phyloP scores from a whole-genome alignment of 1,140 invertebrate species.

The Acyrthosiphon pisum region DNA sequence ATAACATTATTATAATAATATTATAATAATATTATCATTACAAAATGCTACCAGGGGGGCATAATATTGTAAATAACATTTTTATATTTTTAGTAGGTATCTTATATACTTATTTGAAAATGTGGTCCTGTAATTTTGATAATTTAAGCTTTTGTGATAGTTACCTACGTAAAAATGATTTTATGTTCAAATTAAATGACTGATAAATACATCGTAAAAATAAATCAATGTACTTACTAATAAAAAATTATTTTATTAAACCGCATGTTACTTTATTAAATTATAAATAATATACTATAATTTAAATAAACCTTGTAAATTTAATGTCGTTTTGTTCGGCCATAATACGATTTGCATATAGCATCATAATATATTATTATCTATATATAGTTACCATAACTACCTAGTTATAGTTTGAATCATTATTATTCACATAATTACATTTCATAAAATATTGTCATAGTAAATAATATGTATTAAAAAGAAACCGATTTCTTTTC shows the following conservation, averaged over 20 bases:
- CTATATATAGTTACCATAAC: neutral
- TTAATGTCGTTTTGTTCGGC: neutral
- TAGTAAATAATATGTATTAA: neutral
- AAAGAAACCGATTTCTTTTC: neutral
- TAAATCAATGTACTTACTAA: neutral
- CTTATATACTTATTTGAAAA: neutral
- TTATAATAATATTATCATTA: no score
- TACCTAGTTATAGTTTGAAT: neutral
- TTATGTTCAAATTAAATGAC: neutral
- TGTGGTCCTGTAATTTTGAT: neutral
- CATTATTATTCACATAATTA: neutral
- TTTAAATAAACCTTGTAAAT: conserved; percentile 33
- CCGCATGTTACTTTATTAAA: neutral
- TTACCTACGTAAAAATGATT: neutral
- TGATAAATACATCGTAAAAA: neutral
- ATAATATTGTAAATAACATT: neutral
- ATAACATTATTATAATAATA: no score
- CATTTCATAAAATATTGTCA: neutral
- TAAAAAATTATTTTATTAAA: conserved; percentile 36
- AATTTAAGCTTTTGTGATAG: neutral
- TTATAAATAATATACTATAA: neutral
- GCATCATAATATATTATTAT: neutral
- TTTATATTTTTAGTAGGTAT: neutral
- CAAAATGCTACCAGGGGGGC: no score
- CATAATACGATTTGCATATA: neutral